These are phyloP conservation scores for Melanogrammus aeglefinus DNA, from an alignment of 2,797 vertebrate species.

Conservation along the genomic window DNA sequence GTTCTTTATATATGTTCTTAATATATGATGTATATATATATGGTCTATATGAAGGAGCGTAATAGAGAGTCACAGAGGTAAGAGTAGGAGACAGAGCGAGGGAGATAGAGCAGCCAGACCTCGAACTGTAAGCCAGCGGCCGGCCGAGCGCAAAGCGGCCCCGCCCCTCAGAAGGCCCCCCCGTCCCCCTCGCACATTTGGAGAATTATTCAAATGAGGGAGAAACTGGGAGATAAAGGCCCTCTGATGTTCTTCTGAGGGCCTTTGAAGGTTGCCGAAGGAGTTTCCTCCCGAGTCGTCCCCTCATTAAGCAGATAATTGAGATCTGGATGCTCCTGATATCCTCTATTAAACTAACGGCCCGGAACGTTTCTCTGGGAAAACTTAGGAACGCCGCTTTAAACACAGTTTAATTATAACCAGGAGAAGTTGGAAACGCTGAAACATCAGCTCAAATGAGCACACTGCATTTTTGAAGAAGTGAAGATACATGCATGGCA, in stretches of 20 bases:
- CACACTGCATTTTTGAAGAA: neutral
- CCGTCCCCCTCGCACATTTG: constrained; percentile 60
- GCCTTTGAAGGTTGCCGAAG: constrained; percentile 73
- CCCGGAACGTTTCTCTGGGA: constrained; percentile 43
- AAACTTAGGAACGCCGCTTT: constrained; percentile 6
- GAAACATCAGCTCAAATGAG: neutral
- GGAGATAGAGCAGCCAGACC: constrained; percentile 29
- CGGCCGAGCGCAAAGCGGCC: constrained; percentile 28
- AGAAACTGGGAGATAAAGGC: constrained; percentile 69
- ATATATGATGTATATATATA: too few relatives aligned
- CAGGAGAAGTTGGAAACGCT: neutral
- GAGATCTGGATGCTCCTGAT: constrained; percentile 67
- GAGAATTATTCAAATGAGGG: constrained; percentile 73
- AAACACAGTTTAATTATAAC: neutral
- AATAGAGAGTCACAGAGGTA: constrained; percentile 15
- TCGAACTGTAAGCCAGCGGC: constrained; percentile 58
- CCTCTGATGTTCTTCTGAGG: constrained; percentile 70
- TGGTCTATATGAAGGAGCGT: neutral
- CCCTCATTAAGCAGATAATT: constrained; percentile 71
- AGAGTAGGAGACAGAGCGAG: constrained; percentile 5
- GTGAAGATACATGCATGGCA: too few relatives aligned
- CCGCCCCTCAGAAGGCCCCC: constrained; percentile 55
- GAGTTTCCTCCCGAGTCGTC: constrained; percentile 64
- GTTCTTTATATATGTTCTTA: neutral
- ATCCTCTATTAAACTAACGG: constrained; percentile 61